Evolutionary conservation across 2,113 vertebrate species (phyloP).

Genomic region (Lepus europaeus): DNA sequence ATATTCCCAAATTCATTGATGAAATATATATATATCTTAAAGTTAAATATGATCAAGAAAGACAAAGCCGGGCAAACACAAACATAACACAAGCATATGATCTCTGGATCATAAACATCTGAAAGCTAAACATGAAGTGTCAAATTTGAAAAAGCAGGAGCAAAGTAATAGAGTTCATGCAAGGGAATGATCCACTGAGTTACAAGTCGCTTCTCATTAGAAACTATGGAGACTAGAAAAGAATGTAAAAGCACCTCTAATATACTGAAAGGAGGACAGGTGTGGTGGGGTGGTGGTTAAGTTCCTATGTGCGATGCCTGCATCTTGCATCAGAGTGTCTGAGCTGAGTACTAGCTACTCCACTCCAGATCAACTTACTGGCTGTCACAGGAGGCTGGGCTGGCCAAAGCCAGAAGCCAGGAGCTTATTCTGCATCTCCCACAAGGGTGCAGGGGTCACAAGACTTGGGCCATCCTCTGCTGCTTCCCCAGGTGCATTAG

Average conservation of each 20-base stretch:
- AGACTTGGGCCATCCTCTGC: too few species aligned
- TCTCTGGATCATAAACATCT: not conserved
- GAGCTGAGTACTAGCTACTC: not conserved
- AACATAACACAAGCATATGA: not conserved
- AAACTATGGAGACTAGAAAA: not conserved
- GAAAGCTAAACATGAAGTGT: constrained; percentile 13
- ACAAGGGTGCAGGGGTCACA: too few species aligned
- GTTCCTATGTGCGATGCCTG: too few species aligned
- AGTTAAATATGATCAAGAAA: not conserved
- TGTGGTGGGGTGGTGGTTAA: not conserved
- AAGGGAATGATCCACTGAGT: not conserved
- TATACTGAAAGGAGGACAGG: not conserved
- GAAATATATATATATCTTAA: not conserved
- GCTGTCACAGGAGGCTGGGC: too few species aligned
- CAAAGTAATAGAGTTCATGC: not conserved
- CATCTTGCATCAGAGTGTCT: not conserved
- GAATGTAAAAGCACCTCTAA: not conserved
- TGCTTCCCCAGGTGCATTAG: too few species aligned
- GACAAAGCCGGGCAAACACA: not conserved
- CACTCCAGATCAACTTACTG: too few species aligned
- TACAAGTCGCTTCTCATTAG: not conserved
- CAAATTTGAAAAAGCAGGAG: not conserved
- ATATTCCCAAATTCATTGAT: not conserved
- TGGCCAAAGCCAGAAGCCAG: too few species aligned
- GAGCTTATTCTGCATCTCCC: too few species aligned